Base-by-base conservation (phyloP, 2,888 invertebrate species). In the Erebia ligea region DNA sequence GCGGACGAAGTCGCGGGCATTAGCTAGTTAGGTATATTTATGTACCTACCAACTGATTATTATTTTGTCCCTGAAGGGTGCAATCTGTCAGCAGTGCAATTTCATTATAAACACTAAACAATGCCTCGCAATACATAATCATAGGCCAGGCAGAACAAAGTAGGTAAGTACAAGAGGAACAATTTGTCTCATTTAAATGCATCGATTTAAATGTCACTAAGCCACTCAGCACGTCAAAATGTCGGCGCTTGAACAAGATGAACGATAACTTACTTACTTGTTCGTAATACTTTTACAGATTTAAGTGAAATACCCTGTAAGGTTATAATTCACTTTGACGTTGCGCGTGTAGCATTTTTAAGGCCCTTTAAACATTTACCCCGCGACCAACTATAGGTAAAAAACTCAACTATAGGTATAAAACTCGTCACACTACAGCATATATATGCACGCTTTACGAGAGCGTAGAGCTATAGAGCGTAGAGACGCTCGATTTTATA, bases 191-290 rank as follows among this genome's bases (percentile, higher is more conserved):
- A 86, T 86, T 84, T 81, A 74, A 77, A 74, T 84, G 84, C n/a
- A n/a, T n/a, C n/a, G n/a, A n/a, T n/a, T n/a, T n/a, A 74, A 77
- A 74, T 84, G 84, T 88, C 88, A 79, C 79, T 79, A 74, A 79
- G 77, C 76, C 76, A 79, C 77, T 86, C 81, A 80, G 71, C 73
- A 73, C 80, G 85, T 85, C 86, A 82, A 56, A 54, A 15, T 66
- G 74, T 72, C 73, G 72, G 72, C 69, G 54, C 71, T 78, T 76
- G 74, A 74, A 76, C 67, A 78, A 76, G 56, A 66, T 57, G 56
- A 56, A 66, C 56, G 66, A 57, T 57, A 66, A 34, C 34, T 34
- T 6, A 34, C 34, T 34, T 62, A 40, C 40, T 2, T 17, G 17
- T 11, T 17, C 11, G 2, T 42, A 19, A 48, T 19, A 5, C 13